These are phyloP conservation scores for Heterocephalus glaber DNA, from an alignment of 2,113 vertebrate genomes.

Conservation along the genomic window DNA sequence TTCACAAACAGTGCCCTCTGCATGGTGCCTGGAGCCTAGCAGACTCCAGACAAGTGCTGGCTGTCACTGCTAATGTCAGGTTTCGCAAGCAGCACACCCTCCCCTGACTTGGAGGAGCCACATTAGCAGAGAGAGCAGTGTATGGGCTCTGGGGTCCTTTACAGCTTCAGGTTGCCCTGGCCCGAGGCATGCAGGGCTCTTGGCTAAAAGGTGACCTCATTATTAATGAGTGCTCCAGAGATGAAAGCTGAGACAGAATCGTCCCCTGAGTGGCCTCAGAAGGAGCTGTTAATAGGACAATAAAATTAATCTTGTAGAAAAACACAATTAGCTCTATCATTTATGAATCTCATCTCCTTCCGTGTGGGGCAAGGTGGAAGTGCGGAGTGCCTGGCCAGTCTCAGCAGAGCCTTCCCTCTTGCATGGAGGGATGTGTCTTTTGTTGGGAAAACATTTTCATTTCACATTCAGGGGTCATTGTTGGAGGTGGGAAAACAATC, in stretches of 20 bases:
- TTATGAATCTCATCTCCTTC: not conserved
- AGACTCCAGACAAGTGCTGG: not conserved
- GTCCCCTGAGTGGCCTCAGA: constrained; percentile 13
- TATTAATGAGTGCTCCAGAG: constrained; percentile 15
- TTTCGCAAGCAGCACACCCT: accelerated
- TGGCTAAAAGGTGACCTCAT: constrained; percentile 68
- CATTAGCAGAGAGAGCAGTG: accelerated
- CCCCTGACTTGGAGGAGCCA: accelerated
- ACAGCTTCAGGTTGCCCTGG: not conserved
- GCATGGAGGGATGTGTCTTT: accelerated
- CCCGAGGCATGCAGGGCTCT: not conserved
- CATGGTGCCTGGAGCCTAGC: no score
- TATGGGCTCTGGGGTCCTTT: accelerated
- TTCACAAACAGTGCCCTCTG: not conserved
- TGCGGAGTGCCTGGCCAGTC: accelerated
- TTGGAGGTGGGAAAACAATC: not conserved
- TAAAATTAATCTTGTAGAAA: constrained; percentile 72
- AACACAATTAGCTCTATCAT: constrained; percentile 39
- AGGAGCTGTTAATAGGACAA: constrained; percentile 48
- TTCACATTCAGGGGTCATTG: not conserved
- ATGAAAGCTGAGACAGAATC: not conserved
- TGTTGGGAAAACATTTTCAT: not conserved
- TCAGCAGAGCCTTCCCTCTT: accelerated
- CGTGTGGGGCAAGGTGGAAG: accelerated
- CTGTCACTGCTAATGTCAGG: not conserved